Evolutionary conservation across 2,797 vertebrate genomes (phyloP).

Genomic region (Bradypodion pumilum): DNA sequence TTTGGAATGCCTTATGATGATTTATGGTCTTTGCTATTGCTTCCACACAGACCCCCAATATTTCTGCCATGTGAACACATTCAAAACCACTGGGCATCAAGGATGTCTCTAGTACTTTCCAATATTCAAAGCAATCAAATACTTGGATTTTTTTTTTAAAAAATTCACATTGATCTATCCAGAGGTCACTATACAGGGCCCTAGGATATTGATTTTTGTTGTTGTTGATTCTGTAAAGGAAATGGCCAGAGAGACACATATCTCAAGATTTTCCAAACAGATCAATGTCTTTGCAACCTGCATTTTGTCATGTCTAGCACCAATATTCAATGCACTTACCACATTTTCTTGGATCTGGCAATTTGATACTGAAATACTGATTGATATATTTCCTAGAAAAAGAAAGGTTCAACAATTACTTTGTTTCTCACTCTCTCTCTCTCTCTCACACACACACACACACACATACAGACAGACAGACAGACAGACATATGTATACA

Average conservation of each 20-base stretch:
- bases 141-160: too few relatives aligned
- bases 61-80: not conserved
- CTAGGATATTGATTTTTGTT: not conserved
- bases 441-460: not conserved
- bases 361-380: slow-evolving; percentile 97
- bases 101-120: not conserved
- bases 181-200: not conserved
- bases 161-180: too few relatives aligned
- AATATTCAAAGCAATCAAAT: too few relatives aligned
- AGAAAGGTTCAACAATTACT: slow-evolving; percentile 61
- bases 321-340: slow-evolving; percentile 79
- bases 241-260: slow-evolving; percentile 42
- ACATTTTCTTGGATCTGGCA: slow-evolving; percentile 97
- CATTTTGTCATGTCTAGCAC: slow-evolving; percentile 42
- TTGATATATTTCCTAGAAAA: slow-evolving; percentile 88
- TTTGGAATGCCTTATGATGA: not conserved
- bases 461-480: too few relatives aligned
- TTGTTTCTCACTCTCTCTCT: slow-evolving; percentile 10
- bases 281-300: slow-evolving; percentile 46
- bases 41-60: not conserved
- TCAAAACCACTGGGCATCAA: not conserved
- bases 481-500: too few relatives aligned
- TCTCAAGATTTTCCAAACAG: slow-evolving; percentile 42
- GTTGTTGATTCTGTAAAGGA: slow-evolving; percentile 49
- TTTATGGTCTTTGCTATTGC: not conserved